Evolutionary conservation across 2,797 vertebrate genomes (phyloP), one percentile per base, ranked within the genome.

Genomic region (Cyprinella venusta): DNA sequence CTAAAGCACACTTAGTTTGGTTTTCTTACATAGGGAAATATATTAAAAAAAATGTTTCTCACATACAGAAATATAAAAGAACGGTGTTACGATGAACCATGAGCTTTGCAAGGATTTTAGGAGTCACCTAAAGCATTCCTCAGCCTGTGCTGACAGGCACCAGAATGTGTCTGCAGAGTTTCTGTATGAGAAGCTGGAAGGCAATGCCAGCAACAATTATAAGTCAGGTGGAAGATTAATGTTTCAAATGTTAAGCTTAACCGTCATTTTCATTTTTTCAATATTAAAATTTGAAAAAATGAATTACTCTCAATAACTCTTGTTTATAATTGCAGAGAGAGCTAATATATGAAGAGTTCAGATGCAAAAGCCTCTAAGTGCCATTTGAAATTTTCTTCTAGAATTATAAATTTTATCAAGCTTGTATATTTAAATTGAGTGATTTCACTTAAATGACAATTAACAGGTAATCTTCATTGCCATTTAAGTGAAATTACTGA

Each of bases 71-170:
- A 61, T 38, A 10, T 36, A 15, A 75, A 54, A 36, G 24, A 50
- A 30, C 9, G 6, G 15, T 61, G n/a, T 61, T 19, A 16, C 33
- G 4, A 26, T 38, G 12, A 52, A 52, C 30, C 13, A 18, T 56
- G 24, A 30, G 21, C 50, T 56, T 21, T 68, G 78, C 36, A 56
- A 56, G 38, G 33, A 42, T 21, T 52, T 50, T 67, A 2, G 26
- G 10, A 77, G 13, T n/a, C 19, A 67, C 50, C 63, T n/a, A 52
- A 69, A 80, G 54, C 79, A 80, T 80, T 80, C 79, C 67, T 71
- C 24, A 71, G 79, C 79, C n/a, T 80, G 79, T 80, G 24, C 79
- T 45, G 67, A 71, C 79, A 80, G 59, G 79, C 26, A 61, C 8
- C 10, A 3, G 50, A 70, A 68, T 68, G 21, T 38, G 42, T 42